phyloP scores from a whole-genome alignment of 2,888 invertebrate genomes.

The Aplocera efformata region DNA sequence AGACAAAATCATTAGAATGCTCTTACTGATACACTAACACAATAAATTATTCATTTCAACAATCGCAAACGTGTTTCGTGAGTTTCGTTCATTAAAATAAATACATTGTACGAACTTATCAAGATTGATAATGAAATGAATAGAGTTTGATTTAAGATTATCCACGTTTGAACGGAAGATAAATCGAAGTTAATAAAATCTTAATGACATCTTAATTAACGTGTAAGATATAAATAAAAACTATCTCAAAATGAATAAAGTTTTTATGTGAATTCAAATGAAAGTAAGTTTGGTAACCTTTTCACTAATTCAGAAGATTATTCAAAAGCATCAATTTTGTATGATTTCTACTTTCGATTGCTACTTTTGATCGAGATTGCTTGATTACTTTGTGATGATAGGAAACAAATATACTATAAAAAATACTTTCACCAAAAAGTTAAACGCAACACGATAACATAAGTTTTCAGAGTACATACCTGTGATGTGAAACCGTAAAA shows the following conservation, averaged over 20 bases:
- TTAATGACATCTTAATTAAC: conserved; percentile 12
- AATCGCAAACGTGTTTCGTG: too few relatives aligned
- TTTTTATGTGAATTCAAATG: conserved; percentile 26
- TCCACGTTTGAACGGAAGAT: conserved; percentile 3
- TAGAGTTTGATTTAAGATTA: conserved; percentile 3
- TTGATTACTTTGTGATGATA: conserved; percentile 14
- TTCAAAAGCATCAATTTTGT: conserved; percentile 10
- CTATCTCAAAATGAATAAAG: conserved; percentile 26
- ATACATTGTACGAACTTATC: too few relatives aligned
- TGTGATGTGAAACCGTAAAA: too few relatives aligned
- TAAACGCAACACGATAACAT: too few relatives aligned
- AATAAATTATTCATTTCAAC: too few relatives aligned
- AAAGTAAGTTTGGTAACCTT: conserved; percentile 28
- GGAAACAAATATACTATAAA: conserved; percentile 18
- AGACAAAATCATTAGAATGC: too few relatives aligned
- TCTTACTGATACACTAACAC: too few relatives aligned
- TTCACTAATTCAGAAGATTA: conserved; percentile 13
- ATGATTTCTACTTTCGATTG: conserved; percentile 16
- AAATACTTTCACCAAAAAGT: background rate
- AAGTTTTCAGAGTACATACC: too few relatives aligned
- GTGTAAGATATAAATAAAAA: conserved; percentile 27
- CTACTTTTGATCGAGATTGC: conserved; percentile 19
- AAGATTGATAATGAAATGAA: background rate
- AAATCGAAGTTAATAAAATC: conserved; percentile 19
- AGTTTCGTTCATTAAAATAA: too few relatives aligned